phyloP scores from a whole-genome alignment of 64 coral and sea anemone species.

The Porites lutea region DNA sequence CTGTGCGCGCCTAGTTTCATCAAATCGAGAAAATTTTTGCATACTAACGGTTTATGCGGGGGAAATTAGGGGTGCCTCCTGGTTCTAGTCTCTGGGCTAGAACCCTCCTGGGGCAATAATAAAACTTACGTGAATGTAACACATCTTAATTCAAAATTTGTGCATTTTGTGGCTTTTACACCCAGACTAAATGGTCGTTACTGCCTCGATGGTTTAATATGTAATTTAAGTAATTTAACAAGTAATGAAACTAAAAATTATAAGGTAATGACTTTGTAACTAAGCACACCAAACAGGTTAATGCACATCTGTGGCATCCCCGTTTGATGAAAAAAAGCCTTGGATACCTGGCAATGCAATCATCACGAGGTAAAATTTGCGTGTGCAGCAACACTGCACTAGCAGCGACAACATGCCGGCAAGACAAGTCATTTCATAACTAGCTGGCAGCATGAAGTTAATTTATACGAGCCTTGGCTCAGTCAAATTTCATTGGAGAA shows the following conservation, averaged over 20 bases:
- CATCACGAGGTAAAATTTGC: neutral
- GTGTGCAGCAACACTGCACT: constrained; percentile 17
- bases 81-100: too few relatives aligned
- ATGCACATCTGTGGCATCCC: constrained; percentile 12
- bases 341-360: constrained; percentile 11
- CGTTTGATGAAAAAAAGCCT: neutral
- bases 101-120: neutral
- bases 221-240: constrained; percentile 7
- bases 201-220: constrained; percentile 3
- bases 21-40: too few relatives aligned
- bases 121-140: constrained; percentile 14
- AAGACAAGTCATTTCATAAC: constrained; percentile 27
- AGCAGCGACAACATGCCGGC: constrained; percentile 4
- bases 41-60: too few relatives aligned
- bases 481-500: constrained; percentile 40
- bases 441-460: constrained; percentile 19
- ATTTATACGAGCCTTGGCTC: constrained; percentile 27
- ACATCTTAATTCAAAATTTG: neutral
- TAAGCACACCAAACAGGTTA: neutral
- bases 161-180: constrained; percentile 5
- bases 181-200: constrained; percentile 5
- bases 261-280: constrained; percentile 7
- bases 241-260: constrained; percentile 7
- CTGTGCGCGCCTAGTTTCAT: too few relatives aligned
- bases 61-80: too few relatives aligned